These are phyloP conservation scores for Didymodactylos carnosus DNA, from an alignment of 2,888 invertebrate genomes.

Conservation along the genomic window DNA sequence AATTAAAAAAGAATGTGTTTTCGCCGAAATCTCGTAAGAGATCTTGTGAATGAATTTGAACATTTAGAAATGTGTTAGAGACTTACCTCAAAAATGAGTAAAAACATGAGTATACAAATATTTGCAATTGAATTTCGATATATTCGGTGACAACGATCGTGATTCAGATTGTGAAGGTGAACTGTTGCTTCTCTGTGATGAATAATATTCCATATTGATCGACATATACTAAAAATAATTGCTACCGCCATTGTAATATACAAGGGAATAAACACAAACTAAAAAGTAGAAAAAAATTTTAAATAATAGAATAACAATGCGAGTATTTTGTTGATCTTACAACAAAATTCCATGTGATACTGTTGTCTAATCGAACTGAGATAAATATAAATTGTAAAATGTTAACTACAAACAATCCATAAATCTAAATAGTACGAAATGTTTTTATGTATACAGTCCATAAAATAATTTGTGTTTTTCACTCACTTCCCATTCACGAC, in stretches of 20 bases:
- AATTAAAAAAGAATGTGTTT: background rate
- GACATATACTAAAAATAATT: background rate
- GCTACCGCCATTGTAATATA: constrained; percentile 63
- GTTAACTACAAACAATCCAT: constrained; percentile 87
- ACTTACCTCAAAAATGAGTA: background rate
- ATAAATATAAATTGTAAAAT: constrained; percentile 90
- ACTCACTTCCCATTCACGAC: constrained; percentile 43
- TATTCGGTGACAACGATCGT: background rate
- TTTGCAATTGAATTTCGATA: background rate
- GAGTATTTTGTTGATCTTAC: constrained; percentile 39
- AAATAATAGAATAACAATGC: background rate
- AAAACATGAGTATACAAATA: background rate
- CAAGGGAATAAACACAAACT: constrained; percentile 74
- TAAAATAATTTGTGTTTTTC: background rate
- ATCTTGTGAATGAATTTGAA: too few species aligned
- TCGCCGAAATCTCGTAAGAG: background rate
- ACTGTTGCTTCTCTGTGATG: background rate
- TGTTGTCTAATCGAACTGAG: constrained; percentile 65
- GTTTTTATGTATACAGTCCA: background rate
- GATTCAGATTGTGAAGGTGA: background rate
- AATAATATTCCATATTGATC: background rate
- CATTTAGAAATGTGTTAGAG: too few species aligned
- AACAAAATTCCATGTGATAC: constrained; percentile 35
- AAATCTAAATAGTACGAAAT: constrained; percentile 33
- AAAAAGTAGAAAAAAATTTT: constrained; percentile 15